Conservation (phyloP, 2,797 vertebrate genomes). For the Sebastes diaconus region DNA sequence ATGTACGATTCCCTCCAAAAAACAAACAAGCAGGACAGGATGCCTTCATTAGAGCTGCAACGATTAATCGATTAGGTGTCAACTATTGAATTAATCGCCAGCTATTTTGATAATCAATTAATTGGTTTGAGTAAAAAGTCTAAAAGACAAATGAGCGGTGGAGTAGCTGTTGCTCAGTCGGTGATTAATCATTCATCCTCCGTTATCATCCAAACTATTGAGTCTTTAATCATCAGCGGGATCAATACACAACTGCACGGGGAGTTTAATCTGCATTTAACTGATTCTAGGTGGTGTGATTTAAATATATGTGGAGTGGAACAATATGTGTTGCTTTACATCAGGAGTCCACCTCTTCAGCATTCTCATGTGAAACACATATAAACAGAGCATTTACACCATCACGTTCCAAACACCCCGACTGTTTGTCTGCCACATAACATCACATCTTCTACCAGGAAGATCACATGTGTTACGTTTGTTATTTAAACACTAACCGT, state of each 20-base stretch:
- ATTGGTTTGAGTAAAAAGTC: too few species aligned
- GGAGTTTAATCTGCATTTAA: too few species aligned
- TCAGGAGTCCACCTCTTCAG: too few species aligned
- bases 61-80: too few species aligned
- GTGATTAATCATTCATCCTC: neutral
- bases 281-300: neutral
- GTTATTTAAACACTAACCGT: neutral
- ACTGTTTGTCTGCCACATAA: too few species aligned
- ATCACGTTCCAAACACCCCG: too few species aligned
- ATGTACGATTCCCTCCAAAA: neutral
- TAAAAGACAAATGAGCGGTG: too few species aligned
- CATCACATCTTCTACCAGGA: neutral
- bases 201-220: neutral
- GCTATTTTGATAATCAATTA: too few species aligned
- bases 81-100: too few species aligned
- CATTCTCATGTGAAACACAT: neutral
- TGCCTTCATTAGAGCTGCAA: too few species aligned
- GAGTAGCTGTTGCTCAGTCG: neutral
- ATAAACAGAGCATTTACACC: neutral
- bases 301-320: neutral
- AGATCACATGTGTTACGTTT: neutral
- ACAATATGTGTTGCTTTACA: too few species aligned
- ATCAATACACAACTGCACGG: neutral
- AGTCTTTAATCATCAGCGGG: neutral
- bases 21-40: too few species aligned